Base-by-base conservation (phyloP, 2,888 invertebrate species). In the Acleris literana region DNA sequence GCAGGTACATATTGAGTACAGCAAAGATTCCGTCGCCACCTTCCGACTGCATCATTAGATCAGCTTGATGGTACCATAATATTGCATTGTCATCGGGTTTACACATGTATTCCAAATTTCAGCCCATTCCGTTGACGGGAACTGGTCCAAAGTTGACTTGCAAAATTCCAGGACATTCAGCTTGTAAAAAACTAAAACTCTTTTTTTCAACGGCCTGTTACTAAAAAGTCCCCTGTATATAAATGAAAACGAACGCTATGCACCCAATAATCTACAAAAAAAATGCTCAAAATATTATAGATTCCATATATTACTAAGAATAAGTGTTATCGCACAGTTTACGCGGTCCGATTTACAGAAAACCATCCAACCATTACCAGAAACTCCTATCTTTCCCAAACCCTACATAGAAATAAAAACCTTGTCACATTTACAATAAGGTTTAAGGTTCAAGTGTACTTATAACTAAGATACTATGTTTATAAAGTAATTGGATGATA, bases 401-500 rank as follows among this genome's bases (percentile, higher is more conserved):
- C n/a, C 3, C 5, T 0, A 17, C 17, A 16, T 1, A n/a, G n/a
- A 46, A 46, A n/a, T 46, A n/a, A 7, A 46, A 5, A 17, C 46
- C 17, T n/a, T 46, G 17, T 46, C 5, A 5, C 7, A 6, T n/a
- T 7, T 16, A n/a, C 6, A 16, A n/a, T 17, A 46, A 46, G n/a
- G 17, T 7, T 16, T 7, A n/a, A n/a, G 6, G 1, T 16, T 13
- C n/a, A n/a, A 46, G 1, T 17, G n/a, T 1, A 7, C 1, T n/a
- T 46, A n/a, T 46, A 17, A 13, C 1, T 46, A n/a, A 46, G 17
- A 46, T n/a, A 46, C 16, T n/a, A 39, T 17, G n/a, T 46, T 46
- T 46, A 17, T 1, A 16, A 75, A 73, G 73, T 71, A 68, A 70
- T 54, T 67, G 68, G n/a, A 33, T 39, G 46, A 69, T 73, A 77